Percentiles rank a stretch among this genome's conserved stretches.
Conservation (phyloP, 1,140 invertebrate genomes). For the Drosophila fuyamai region DNA sequence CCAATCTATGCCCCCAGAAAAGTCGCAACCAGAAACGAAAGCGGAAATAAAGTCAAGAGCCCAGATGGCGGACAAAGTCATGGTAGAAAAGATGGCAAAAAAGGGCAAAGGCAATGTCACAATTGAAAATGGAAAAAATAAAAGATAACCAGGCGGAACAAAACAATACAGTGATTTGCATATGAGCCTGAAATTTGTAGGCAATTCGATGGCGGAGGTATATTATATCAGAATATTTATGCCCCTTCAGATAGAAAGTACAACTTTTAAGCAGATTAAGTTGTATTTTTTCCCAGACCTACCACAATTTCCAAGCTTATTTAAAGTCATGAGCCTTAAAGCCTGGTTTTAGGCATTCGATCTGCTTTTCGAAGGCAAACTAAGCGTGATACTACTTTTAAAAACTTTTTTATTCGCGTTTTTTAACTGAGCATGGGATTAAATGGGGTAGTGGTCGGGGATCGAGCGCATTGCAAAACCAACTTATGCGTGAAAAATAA, state of each 20-base stretch:
- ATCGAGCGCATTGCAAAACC: constrained; percentile 1
- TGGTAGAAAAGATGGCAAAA: constrained; percentile 15
- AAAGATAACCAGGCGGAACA: constrained; percentile 7
- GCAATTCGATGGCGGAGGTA: constrained; percentile 32
- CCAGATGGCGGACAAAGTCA: constrained; percentile 20
- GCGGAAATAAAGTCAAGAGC: constrained; percentile 26
- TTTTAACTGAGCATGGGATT: constrained; percentile 12
- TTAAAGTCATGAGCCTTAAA: constrained; percentile 34
- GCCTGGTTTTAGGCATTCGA: background rate
- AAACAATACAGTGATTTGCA: constrained; percentile 56
- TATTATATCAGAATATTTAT: constrained; percentile 28
- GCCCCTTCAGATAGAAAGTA: constrained; percentile 9
- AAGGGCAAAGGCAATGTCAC: constrained; percentile 18
- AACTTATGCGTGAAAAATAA: constrained; percentile 27
- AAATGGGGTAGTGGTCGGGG: constrained; percentile 4
- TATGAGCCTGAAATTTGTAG: constrained; percentile 50
- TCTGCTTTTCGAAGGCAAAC: constrained; percentile 10
- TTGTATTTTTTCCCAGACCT: constrained; percentile 7
- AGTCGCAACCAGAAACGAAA: constrained; percentile 1
- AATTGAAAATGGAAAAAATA: constrained; percentile 36
- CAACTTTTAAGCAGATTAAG: constrained; percentile 5
- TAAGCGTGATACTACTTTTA: constrained; percentile 26
- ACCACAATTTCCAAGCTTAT: constrained; percentile 13
- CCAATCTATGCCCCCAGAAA: constrained; percentile 11
- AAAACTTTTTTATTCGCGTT: constrained; percentile 26